Evolutionary conservation across 2,888 invertebrate genomes (phyloP).

Genomic region (Amblyjoppa fuscipennis): DNA sequence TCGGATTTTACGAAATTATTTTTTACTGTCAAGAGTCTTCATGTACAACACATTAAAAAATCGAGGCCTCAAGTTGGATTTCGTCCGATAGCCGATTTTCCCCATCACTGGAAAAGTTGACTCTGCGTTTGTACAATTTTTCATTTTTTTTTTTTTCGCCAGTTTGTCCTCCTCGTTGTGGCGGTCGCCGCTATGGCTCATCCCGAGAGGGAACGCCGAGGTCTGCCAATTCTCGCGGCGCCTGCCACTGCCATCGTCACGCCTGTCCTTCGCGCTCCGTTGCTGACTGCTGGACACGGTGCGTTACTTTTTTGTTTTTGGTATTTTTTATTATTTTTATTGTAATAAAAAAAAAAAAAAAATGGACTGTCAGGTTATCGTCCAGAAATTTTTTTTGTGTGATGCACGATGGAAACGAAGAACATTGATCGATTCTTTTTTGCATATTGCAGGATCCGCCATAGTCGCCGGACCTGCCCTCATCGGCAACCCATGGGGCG

Average conservation of each 20-base stretch:
- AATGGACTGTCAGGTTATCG: not conserved
- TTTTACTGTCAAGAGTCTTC: too few species aligned
- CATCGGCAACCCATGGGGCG: constrained; percentile 33
- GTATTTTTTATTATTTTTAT: not conserved
- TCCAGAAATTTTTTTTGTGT: not conserved
- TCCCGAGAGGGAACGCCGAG: constrained; percentile 73
- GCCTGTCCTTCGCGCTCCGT: constrained; percentile 53
- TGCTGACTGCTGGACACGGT: constrained; percentile 57
- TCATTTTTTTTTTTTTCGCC: not conserved
- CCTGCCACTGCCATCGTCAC: constrained; percentile 51
- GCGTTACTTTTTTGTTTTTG: not conserved
- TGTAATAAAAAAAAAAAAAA: not conserved
- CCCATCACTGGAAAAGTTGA: not conserved
- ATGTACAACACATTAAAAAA: too few species aligned
- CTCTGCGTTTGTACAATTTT: not conserved
- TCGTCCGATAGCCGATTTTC: too few species aligned
- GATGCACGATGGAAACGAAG: too few species aligned
- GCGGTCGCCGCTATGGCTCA: constrained; percentile 56
- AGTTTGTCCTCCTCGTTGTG: constrained; percentile 63
- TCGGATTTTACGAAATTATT: too few species aligned
- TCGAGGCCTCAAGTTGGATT: too few species aligned
- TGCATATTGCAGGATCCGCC: constrained; percentile 48
- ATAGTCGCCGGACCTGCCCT: constrained; percentile 57
- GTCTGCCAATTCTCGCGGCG: constrained; percentile 63
- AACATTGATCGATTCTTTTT: not conserved